Conservation (phyloP, 2,888 invertebrate genomes). For the Drepanosiphum platanoidis region DNA sequence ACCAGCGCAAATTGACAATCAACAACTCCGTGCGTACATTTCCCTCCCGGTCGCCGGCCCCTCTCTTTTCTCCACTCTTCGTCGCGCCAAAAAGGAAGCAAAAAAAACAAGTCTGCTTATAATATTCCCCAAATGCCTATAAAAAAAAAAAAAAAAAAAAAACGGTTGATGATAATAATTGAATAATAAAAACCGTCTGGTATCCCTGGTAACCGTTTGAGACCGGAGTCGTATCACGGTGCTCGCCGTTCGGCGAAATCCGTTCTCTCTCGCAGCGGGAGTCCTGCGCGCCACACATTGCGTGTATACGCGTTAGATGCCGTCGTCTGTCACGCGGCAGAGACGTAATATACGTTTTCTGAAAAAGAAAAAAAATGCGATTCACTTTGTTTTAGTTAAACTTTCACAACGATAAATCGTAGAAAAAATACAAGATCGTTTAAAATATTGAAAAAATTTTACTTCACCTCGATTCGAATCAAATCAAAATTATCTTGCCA, state of each 20-base stretch:
- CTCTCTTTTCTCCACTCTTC: background rate
- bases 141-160: no score
- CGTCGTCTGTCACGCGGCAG: no score
- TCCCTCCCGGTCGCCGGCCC: background rate
- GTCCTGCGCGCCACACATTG: background rate
- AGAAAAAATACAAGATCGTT: no score
- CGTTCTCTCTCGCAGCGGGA: no score
- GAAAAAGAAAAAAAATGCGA: no score
- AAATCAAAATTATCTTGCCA: no score
- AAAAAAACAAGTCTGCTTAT: background rate
- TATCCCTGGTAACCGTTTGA: constrained; percentile 34
- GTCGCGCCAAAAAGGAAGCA: background rate
- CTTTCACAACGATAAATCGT: no score
- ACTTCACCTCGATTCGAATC: no score
- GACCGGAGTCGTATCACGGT: background rate
- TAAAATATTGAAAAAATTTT: no score
- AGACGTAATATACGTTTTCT: no score
- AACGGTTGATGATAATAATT: constrained; percentile 47
- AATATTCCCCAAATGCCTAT: constrained; percentile 1
- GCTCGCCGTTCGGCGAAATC: background rate
- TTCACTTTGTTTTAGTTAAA: no score
- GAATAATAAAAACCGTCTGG: constrained; percentile 49
- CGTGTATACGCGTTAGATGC: no score
- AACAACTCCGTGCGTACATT: background rate
- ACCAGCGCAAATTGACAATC: constrained; percentile 22